These are phyloP conservation scores for Cistogaster globosa DNA, from an alignment of 2,888 invertebrate species.

Conservation along the genomic window DNA sequence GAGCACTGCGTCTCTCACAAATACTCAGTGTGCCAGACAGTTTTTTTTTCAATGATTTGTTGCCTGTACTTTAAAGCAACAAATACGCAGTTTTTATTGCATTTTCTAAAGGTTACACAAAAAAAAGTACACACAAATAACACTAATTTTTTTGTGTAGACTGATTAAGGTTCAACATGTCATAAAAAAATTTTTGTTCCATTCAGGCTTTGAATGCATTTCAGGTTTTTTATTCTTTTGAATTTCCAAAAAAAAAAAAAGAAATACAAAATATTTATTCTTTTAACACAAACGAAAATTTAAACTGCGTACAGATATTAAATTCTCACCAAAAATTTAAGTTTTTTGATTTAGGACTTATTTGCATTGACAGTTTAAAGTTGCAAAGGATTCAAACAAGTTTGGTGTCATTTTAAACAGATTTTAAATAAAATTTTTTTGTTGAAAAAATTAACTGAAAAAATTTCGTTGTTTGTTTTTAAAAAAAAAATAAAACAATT, in stretches of 20 bases:
- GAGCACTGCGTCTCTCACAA: not conserved
- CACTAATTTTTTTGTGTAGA: constrained; percentile 19
- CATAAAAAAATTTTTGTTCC: constrained; percentile 45
- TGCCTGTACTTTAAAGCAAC: constrained; percentile 17
- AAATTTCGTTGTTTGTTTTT: not conserved
- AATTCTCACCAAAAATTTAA: constrained; percentile 50
- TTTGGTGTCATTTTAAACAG: constrained; percentile 50
- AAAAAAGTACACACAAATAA: constrained; percentile 12
- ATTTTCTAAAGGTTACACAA: constrained; percentile 13
- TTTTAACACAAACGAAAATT: too few relatives aligned
- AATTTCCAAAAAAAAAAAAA: constrained; percentile 61
- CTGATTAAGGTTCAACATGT: constrained; percentile 56
- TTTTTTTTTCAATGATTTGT: constrained; percentile 45
- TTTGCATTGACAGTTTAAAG: constrained; percentile 45
- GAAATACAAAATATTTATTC: not conserved
- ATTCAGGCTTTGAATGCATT: constrained; percentile 54
- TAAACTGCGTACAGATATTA: not conserved
- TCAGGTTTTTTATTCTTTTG: constrained; percentile 55
- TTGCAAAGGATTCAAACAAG: constrained; percentile 41
- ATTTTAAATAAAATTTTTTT: too few relatives aligned
- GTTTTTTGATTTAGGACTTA: constrained; percentile 30
- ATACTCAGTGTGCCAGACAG: constrained; percentile 22
- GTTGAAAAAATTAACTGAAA: constrained; percentile 1
- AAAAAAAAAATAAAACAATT: not conserved
- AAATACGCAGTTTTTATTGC: constrained; percentile 34